A percentile compares a stretch with the other conserved stretches of the same genome.
Conservation (phyloP, 2,797 vertebrate species). For the Erpetoichthys calabaricus region DNA sequence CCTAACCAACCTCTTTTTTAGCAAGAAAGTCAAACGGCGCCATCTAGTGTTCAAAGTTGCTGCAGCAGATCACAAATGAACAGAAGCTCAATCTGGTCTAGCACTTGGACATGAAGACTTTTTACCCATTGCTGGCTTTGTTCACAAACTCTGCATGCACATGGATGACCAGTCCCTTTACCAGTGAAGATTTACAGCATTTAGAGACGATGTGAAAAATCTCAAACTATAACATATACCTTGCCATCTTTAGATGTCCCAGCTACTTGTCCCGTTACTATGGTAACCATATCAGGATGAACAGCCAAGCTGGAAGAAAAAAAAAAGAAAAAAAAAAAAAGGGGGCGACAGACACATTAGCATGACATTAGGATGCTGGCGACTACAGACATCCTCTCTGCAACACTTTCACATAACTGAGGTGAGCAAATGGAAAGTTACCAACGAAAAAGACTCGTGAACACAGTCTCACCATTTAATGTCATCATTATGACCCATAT, state of each 20-base stretch:
- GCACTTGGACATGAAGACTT: too few species aligned
- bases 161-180: too few species aligned
- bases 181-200: too few species aligned
- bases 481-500: slow-evolving; percentile 80
- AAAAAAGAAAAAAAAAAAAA: slow-evolving; percentile 3
- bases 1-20: too few species aligned
- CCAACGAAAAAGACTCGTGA: too few species aligned
- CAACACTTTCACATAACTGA: neutral
- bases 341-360: neutral
- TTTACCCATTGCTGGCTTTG: too few species aligned
- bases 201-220: neutral
- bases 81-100: too few species aligned
- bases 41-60: too few species aligned
- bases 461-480: slow-evolving; percentile 67
- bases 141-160: too few species aligned
- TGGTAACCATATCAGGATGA: slow-evolving; percentile 85
- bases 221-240: slow-evolving; percentile 37
- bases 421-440: neutral
- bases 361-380: neutral
- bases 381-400: neutral
- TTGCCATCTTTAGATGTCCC: slow-evolving; percentile 83
- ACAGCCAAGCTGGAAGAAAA: slow-evolving; percentile 56
- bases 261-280: slow-evolving; percentile 80
- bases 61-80: too few species aligned
- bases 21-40: too few species aligned